These are phyloP conservation scores for Plutella xylostella DNA, from an alignment of 2,888 invertebrate species.

Conservation along the genomic window DNA sequence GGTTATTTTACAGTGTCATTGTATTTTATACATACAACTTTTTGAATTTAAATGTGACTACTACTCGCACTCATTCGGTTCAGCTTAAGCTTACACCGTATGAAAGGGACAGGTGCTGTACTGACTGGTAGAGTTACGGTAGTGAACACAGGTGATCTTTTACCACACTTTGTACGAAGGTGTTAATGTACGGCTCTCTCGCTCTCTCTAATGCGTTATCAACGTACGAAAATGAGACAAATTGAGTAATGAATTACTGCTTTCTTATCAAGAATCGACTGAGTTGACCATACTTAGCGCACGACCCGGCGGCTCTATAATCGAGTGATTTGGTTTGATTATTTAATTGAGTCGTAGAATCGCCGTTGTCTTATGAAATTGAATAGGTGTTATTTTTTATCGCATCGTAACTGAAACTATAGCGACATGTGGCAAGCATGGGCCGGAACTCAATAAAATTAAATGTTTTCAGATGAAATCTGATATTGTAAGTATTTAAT, in stretches of 20 bases:
- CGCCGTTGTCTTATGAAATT: no score
- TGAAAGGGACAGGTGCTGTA: conserved; percentile 69
- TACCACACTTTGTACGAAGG: conserved; percentile 51
- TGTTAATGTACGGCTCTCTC: conserved; percentile 54
- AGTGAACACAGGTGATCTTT: conserved; percentile 71
- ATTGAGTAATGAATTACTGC: conserved; percentile 31
- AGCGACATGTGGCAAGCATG: no score
- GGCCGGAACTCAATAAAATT: no score
- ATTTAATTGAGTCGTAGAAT: no score
- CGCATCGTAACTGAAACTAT: no score
- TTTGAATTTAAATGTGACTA: conserved; percentile 49
- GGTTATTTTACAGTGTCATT: conserved; percentile 20
- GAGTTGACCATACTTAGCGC: conserved; percentile 56
- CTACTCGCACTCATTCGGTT: conserved; percentile 67
- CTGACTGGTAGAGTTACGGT: conserved; percentile 64
- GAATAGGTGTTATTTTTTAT: no score
- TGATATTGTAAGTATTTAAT: conserved; percentile 1
- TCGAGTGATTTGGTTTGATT: no score
- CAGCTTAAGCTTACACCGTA: conserved; percentile 63
- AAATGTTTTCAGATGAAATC: no score
- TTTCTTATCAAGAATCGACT: conserved; percentile 47
- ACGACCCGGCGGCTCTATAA: conserved; percentile 45
- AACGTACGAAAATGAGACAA: conserved; percentile 30
- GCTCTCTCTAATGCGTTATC: conserved; percentile 28
- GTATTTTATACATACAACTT: conserved; percentile 29